Conservation (phyloP, 2,888 invertebrate genomes). For the Ornithoptera alexandrae region DNA sequence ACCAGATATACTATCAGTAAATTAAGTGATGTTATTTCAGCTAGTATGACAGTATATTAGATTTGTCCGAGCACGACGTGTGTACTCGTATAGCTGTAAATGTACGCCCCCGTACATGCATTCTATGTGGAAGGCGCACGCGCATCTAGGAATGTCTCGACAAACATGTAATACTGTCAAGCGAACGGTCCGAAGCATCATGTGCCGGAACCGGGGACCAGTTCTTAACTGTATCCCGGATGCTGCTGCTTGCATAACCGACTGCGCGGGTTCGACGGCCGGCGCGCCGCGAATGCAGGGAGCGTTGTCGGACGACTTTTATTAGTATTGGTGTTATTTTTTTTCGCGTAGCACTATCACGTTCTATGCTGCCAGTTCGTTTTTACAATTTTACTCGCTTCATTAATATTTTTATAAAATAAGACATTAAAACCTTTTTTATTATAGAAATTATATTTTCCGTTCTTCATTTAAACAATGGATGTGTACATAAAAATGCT, state of each 20-base stretch:
- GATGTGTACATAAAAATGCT: no score
- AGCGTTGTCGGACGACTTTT: constrained; percentile 15
- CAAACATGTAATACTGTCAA: constrained; percentile 12
- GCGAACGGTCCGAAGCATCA: constrained; percentile 20
- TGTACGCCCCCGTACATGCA: constrained; percentile 7
- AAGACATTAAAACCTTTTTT: not conserved
- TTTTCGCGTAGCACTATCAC: not conserved
- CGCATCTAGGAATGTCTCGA: constrained; percentile 20
- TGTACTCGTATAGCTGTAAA: no score
- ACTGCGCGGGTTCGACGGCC: constrained; percentile 52
- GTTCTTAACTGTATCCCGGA: constrained; percentile 46
- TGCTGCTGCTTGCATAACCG: constrained; percentile 37
- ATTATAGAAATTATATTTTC: no score
- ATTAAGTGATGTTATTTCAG: no score
- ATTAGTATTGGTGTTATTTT: not conserved
- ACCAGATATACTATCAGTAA: no score
- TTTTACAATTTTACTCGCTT: not conserved
- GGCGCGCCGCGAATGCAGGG: constrained; percentile 31
- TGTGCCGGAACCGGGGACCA: constrained; percentile 35
- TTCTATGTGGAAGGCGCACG: not conserved
- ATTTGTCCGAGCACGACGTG: no score
- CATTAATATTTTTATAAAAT: not conserved
- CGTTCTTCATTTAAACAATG: no score
- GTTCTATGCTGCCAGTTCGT: not conserved
- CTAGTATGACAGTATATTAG: no score